Conservation (phyloP, 2,888 invertebrate species). For the Microplitis deprimator region DNA sequence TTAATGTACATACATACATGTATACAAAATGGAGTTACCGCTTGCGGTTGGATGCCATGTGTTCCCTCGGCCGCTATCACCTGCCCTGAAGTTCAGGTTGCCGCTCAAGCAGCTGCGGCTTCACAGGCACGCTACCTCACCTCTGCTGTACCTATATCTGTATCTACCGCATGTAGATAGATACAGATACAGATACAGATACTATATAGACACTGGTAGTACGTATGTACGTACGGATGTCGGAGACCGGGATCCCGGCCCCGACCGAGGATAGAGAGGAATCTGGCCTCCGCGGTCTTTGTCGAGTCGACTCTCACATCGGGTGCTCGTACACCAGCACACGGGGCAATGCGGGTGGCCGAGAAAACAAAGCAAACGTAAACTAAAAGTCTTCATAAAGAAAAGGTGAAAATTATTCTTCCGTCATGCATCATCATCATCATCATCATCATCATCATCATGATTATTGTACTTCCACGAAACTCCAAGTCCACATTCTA, state of each 20-base stretch:
- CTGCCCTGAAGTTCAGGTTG: conserved; percentile 16
- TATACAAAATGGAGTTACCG: conserved; percentile 19
- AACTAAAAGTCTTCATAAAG: not conserved
- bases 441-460: not conserved
- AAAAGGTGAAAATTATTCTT: conserved; percentile 15
- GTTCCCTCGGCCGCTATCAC: conserved; percentile 26
- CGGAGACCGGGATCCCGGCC: not conserved
- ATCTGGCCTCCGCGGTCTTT: conserved; percentile 5
- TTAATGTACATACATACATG: not conserved
- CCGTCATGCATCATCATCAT: not conserved
- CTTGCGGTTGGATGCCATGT: conserved; percentile 25
- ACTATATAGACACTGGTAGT: conserved; percentile 10
- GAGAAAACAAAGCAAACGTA: conserved; percentile 25
- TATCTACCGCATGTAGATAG: not conserved
- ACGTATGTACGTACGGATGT: conserved; percentile 11
- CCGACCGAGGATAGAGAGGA: conserved; percentile 2
- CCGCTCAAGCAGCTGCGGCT: conserved; percentile 1
- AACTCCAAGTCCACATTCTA: not conserved
- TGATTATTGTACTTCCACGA: not conserved
- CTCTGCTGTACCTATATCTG: conserved; percentile 5
- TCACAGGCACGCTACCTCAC: not conserved
- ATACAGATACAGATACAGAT: not conserved
- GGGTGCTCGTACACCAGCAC: not conserved
- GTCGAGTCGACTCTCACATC: conserved; percentile 13
- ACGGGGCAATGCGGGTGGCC: conserved; percentile 33